Percentiles rank a stretch among this genome's conserved stretches.
These are phyloP conservation scores for Percina caprodes DNA, from an alignment of 2,113 vertebrate genomes.

Conservation along the genomic window DNA sequence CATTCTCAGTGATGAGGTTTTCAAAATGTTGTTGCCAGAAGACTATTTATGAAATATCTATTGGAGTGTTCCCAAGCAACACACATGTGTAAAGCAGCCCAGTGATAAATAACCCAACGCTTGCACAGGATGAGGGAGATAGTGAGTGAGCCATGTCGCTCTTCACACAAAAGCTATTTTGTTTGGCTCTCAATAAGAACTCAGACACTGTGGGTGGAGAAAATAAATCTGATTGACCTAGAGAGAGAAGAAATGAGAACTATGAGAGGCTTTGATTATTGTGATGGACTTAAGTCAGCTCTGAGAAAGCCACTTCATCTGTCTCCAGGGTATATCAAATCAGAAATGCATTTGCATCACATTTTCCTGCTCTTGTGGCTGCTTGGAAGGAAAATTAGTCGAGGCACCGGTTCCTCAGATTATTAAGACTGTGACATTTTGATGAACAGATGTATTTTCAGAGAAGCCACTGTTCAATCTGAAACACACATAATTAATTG, in stretches of 20 bases:
- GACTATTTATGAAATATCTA: slow-evolving; percentile 59
- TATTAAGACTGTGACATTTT: slow-evolving; percentile 55
- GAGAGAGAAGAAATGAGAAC: slow-evolving; percentile 58
- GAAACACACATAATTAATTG: slow-evolving; percentile 55
- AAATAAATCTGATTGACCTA: slow-evolving; percentile 68
- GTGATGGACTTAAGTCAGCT: slow-evolving; percentile 64
- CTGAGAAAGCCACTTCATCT: slow-evolving; percentile 52
- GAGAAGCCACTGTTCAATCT: slow-evolving; percentile 37
- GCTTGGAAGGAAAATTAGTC: slow-evolving; percentile 45
- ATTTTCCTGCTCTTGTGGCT: slow-evolving; percentile 48
- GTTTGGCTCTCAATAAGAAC: slow-evolving; percentile 64
- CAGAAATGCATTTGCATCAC: slow-evolving; percentile 61
- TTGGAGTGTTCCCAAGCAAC: slow-evolving; percentile 42
- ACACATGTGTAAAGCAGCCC: slow-evolving; percentile 44
- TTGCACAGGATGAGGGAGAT: slow-evolving; percentile 52
- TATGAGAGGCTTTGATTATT: slow-evolving; percentile 66
- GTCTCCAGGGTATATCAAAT: slow-evolving; percentile 60
- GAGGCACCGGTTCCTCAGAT: neutral
- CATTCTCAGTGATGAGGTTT: slow-evolving; percentile 22
- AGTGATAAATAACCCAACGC: slow-evolving; percentile 70
- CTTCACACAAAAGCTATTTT: slow-evolving; percentile 66
- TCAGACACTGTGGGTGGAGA: slow-evolving; percentile 64
- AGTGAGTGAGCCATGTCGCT: slow-evolving; percentile 54
- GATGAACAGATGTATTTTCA: slow-evolving; percentile 61
- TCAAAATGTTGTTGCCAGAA: slow-evolving; percentile 22